Base-by-base conservation (phyloP, 2,888 invertebrate species). In the Omphaloscelis lunosa region DNA sequence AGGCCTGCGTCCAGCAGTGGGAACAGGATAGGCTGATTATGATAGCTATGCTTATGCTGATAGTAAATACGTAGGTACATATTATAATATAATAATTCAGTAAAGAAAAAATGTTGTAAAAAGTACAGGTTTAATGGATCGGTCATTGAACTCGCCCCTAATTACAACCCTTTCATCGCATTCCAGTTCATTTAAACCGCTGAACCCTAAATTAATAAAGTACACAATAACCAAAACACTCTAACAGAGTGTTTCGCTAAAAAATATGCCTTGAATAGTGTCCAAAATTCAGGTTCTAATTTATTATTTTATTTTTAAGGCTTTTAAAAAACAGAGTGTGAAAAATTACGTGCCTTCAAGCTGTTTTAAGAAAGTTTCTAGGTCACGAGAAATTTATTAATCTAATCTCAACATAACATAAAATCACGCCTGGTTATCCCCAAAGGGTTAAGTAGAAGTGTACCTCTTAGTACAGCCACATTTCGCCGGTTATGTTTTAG, bases 151-250 rank as follows among this genome's bases (percentile, higher is more conserved):
- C 88, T 63, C 68, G n/a, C 34, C 41, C 71, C 73, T 63, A 73
- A 70, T 79, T 73, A 85, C 80, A 72, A 59, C 70, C 69, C 61
- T 83, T 84, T 83, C 79, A 75, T 66, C 53, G 39, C 56, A 75
- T 61, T 66, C 41, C 59, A 41, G 41, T 51, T n/a, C 63, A 76
- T 53, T 73, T 70, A 34, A 76, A 71, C 69, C 20, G 23, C 63
- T 70, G 67, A 86, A 70, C 69, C 58, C 63, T 27, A 70, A 59
- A 65, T 75, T 59, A 70, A 72, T 86, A 75, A 67, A 83, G 62
- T 67, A 56, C 8, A 67, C 85, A 75, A 80, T 63, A 66, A 29
- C 65, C 51, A 51, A 29, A 65, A 69, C 45, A 79, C 29, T 80
- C 17, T 69, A 12, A 59, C 41, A 59, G 17, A 81, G 53, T 59